Evolutionary conservation across 2,797 vertebrate genomes (phyloP), one percentile per base, ranked within the genome.

Genomic region (Chloroceryle amazona): DNA sequence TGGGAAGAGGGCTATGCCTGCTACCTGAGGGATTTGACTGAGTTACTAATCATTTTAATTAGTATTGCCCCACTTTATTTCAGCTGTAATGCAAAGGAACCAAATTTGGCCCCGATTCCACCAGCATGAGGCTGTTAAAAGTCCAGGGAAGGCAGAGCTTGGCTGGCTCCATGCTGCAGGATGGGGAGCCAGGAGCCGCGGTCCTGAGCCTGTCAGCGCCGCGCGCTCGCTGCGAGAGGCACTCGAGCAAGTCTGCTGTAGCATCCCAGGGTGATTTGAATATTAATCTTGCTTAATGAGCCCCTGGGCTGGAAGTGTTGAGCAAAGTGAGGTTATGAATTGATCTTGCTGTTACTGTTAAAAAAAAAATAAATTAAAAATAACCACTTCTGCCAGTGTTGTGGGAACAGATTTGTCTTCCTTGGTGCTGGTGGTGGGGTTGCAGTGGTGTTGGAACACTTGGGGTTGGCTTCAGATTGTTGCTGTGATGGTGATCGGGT

Each of bases 401-500:
- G 12, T 21, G 52, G 75, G 70, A 33, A 15, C 13, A 37, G 71
- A 8, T 66, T 60, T 73, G 10, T 42, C 9, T 5, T 14, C 25
- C 35, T 10, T 0, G 0, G 29, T 29, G 86, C 21, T 31, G 10
- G 23, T 16, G 35, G 13, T 11, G 60, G 7, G 42, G 57, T 26
- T 21, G 62, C 5, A 9, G 15, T 6, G 67, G 8, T n/a, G 51
- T 2, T 44, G 1, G 20, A 5, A 13, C 4, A 1, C 10, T 13
- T 15, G 39, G 11, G 17, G 52, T 87, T 25, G 66, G n/a, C 13
- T 52, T 58, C 33, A 15, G 15, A 6, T 10, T 11, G 33, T 25
- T 65, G 37, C 39, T 39, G 9, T 39, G 10, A 1, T 0, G 5
- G 13, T 6, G 33, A 35, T 10, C 3, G 1, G 31, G 21, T n/a